Percentiles rank a stretch among this genome's conserved stretches.
Conservation (phyloP, 2,113 vertebrate genomes). For the Myiopsitta monachus region DNA sequence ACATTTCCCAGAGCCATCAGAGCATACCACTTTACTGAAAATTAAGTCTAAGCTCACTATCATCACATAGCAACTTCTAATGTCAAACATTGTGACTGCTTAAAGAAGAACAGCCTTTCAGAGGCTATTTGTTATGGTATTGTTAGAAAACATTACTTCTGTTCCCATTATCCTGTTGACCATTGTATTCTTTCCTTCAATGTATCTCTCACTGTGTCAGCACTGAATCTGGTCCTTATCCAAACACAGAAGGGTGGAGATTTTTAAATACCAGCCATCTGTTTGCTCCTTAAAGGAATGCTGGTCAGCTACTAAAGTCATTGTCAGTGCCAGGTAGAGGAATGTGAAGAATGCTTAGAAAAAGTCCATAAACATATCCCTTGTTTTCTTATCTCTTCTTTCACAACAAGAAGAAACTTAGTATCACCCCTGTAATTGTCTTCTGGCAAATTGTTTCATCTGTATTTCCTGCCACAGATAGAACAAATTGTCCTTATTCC, state of each 20-base stretch:
- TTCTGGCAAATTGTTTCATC: constrained; percentile 44
- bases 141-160: neutral
- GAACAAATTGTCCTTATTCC: neutral
- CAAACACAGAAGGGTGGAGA: neutral
- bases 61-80: neutral
- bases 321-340: constrained; percentile 13
- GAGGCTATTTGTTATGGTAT: neutral
- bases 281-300: constrained; percentile 43
- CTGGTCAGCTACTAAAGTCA: neutral
- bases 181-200: neutral
- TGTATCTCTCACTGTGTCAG: neutral
- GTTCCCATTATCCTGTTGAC: neutral
- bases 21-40: neutral
- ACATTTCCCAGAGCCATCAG: neutral
- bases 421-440: constrained; percentile 5
- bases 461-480: constrained; percentile 13
- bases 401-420: constrained; percentile 3
- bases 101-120: neutral
- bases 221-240: neutral
- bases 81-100: neutral
- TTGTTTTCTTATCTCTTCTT: constrained; percentile 52
- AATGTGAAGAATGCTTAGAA: constrained; percentile 54
- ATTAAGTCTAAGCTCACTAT: neutral
- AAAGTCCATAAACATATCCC: constrained; percentile 21
- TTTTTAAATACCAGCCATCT: constrained; percentile 39